phyloP scores from a whole-genome alignment of 2,113 vertebrate species.

The Myocastor coypus region DNA sequence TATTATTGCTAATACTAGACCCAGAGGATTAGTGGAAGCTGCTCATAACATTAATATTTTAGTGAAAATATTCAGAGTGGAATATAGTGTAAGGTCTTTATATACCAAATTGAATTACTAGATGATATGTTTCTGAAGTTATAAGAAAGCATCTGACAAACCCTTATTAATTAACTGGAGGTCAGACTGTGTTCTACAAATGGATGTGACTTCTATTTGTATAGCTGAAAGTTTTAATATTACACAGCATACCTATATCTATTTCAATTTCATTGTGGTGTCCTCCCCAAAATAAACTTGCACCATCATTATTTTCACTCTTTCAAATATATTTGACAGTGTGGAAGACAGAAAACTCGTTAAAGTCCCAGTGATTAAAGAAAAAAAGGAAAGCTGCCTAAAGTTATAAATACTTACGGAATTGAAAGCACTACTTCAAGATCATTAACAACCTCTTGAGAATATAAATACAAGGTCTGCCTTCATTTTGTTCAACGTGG shows the following conservation, averaged over 20 bases:
- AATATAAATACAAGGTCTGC: not conserved
- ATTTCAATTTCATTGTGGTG: not conserved
- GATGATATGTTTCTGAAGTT: not conserved
- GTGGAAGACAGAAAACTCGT: not conserved
- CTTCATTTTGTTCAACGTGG: not conserved
- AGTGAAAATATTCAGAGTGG: not conserved
- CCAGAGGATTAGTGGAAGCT: not conserved
- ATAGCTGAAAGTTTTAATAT: conserved; percentile 38
- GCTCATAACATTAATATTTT: not conserved
- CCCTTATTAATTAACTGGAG: conserved; percentile 7
- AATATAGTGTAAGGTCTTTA: conserved; percentile 7
- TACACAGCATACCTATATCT: not conserved
- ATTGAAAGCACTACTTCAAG: not conserved
- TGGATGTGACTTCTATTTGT: conserved; percentile 6
- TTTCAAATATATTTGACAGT: conserved; percentile 4
- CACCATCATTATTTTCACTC: not conserved
- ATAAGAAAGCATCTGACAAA: not conserved
- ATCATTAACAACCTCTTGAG: not conserved
- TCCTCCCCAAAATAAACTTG: conserved; percentile 12
- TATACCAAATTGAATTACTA: not conserved
- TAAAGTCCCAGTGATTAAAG: too few relatives aligned
- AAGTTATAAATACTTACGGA: too few relatives aligned
- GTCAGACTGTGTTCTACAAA: not conserved
- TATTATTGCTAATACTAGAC: not conserved
- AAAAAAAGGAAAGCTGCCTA: too few relatives aligned